These are phyloP conservation scores for Albula goreensis DNA, from an alignment of 2,113 vertebrate species.

Conservation along the genomic window DNA sequence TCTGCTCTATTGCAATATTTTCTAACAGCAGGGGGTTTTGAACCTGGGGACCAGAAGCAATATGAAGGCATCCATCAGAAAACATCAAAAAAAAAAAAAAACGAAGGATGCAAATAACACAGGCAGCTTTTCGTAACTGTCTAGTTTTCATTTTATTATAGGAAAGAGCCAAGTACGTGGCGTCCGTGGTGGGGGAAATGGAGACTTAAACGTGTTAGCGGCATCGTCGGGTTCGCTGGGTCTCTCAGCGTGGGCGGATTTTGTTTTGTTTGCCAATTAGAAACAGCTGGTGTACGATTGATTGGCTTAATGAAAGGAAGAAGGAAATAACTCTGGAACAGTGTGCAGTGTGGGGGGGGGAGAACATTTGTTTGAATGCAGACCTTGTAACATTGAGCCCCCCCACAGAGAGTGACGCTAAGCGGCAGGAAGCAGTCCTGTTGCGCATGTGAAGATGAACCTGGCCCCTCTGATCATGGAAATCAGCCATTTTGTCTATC, in stretches of 20 bases:
- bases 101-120: not conserved
- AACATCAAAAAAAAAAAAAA: no score
- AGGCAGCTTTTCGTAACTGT: not conserved
- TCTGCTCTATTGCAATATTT: no score
- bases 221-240: not conserved
- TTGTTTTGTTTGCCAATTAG: conserved; percentile 31
- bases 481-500: not conserved
- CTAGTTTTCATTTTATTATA: not conserved
- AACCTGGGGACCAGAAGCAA: no score
- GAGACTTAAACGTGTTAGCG: not conserved
- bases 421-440: not conserved
- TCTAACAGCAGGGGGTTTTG: not conserved
- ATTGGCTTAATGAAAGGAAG: conserved; percentile 28
- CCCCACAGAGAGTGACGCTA: not conserved
- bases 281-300: conserved; percentile 30
- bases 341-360: no score
- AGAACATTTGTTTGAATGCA: not conserved
- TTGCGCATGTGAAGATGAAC: not conserved
- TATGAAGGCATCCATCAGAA: no score
- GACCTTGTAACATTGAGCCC: not conserved
- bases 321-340: not conserved
- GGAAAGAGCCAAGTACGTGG: not conserved
- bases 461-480: not conserved
- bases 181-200: not conserved
- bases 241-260: not conserved